These are phyloP conservation scores for Clitarchus hookeri DNA, from an alignment of 2,888 invertebrate species.

Conservation along the genomic window DNA sequence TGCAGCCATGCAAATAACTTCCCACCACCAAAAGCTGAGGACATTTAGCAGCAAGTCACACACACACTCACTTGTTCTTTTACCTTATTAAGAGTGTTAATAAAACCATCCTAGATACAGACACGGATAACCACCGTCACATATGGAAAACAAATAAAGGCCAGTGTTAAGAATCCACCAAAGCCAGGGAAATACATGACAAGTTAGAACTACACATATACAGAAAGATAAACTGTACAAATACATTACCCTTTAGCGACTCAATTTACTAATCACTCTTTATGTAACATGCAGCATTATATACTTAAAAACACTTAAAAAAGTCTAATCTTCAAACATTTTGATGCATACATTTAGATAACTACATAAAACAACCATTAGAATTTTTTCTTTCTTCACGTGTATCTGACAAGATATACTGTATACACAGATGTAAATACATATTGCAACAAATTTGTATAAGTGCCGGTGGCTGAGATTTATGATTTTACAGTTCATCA, in stretches of 20 bases:
- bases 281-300: neutral
- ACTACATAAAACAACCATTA: too few relatives aligned
- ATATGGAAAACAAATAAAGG: slow-evolving; percentile 44
- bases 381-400: too few relatives aligned
- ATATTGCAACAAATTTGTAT: too few relatives aligned
- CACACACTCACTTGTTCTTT: slow-evolving; percentile 47
- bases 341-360: too few relatives aligned
- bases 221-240: neutral
- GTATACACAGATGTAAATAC: too few relatives aligned
- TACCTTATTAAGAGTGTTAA: slow-evolving; percentile 78
- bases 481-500: too few relatives aligned
- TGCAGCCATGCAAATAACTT: slow-evolving; percentile 35
- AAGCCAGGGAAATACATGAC: neutral
- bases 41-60: slow-evolving; percentile 19
- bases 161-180: slow-evolving; percentile 34
- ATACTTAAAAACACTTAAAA: neutral
- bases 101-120: slow-evolving; percentile 69
- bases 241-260: neutral
- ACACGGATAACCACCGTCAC: slow-evolving; percentile 43
- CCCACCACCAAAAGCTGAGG: slow-evolving; percentile 37
- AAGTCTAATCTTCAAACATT: neutral
- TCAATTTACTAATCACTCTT: neutral
- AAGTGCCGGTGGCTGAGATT: too few relatives aligned
- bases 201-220: neutral
- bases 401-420: too few relatives aligned